A percentile compares a stretch with the other conserved stretches of the same genome.
phyloP scores from a whole-genome alignment of 2,888 invertebrate species.

The Pardosa pseudoannulata region DNA sequence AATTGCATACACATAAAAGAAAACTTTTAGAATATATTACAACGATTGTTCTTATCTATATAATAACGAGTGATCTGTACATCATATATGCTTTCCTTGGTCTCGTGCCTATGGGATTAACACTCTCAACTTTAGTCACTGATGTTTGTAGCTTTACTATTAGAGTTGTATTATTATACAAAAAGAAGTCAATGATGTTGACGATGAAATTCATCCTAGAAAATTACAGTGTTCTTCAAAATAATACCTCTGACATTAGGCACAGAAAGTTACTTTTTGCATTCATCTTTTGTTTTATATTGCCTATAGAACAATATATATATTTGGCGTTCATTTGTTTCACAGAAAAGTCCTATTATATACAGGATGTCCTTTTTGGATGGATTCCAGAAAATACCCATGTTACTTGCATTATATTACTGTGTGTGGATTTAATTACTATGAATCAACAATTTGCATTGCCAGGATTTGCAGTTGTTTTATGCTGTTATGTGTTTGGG shows the following conservation, averaged over 20 bases:
- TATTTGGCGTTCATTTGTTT: not conserved
- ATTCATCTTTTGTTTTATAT: conserved; percentile 21
- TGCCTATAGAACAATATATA: conserved; percentile 4
- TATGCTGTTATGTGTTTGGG: conserved; percentile 46
- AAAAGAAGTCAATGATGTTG: conserved; percentile 1
- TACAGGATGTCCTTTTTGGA: conserved; percentile 34
- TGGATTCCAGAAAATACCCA: conserved; percentile 28
- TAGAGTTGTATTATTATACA: conserved; percentile 25
- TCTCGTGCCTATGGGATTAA: conserved; percentile 32
- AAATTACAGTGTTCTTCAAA: conserved; percentile 7
- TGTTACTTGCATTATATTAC: not conserved
- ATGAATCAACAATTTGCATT: conserved; percentile 38
- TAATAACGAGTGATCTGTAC: conserved; percentile 5
- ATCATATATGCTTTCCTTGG: not conserved
- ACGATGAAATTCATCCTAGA: conserved; percentile 17
- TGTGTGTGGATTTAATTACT: conserved; percentile 5
- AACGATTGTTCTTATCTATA: not conserved
- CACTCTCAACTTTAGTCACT: conserved; percentile 28
- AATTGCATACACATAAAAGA: no score
- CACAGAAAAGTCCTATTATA: not conserved
- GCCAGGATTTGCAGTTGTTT: conserved; percentile 41
- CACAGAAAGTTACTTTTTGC: not conserved
- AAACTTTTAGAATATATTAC: not conserved
- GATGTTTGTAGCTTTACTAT: conserved; percentile 28
- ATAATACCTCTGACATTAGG: not conserved